Conservation (phyloP, 2,888 invertebrate species). For the Theretra japonica region DNA sequence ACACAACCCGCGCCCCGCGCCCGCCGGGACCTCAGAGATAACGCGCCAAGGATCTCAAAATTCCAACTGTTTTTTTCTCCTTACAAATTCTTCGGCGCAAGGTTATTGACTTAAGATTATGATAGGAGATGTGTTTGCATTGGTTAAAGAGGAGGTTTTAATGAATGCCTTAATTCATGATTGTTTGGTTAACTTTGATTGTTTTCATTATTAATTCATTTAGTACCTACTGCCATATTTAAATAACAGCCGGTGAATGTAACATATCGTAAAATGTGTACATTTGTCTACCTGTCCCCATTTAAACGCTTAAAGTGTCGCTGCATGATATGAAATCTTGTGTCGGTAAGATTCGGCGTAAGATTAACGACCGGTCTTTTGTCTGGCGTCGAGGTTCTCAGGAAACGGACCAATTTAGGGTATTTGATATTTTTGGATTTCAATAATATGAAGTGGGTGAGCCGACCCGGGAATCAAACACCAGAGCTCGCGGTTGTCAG, state of each 20-base stretch:
- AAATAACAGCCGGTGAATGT: not conserved
- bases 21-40: slow-evolving; percentile 40
- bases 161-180: not conserved
- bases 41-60: slow-evolving; percentile 55
- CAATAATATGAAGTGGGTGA: too few species aligned
- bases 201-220: not conserved
- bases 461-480: too few species aligned
- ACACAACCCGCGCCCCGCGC: slow-evolving; percentile 38
- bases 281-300: too few species aligned
- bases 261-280: not conserved
- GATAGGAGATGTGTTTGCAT: slow-evolving; percentile 30
- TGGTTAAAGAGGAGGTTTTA: slow-evolving; percentile 18
- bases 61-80: slow-evolving; percentile 49
- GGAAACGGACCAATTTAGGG: too few species aligned
- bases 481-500: too few species aligned
- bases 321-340: too few species aligned
- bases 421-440: too few species aligned
- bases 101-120: slow-evolving; percentile 49
- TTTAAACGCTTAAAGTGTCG: too few species aligned
- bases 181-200: not conserved
- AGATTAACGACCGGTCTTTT: too few species aligned
- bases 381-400: too few species aligned
- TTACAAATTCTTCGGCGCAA: slow-evolving; percentile 47
- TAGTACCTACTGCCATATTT: not conserved
- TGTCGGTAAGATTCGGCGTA: too few species aligned